Evolutionary conservation across 2,113 vertebrate genomes (phyloP), one percentile per base, ranked within the genome.

Genomic region (Motacilla tschutschensis): DNA sequence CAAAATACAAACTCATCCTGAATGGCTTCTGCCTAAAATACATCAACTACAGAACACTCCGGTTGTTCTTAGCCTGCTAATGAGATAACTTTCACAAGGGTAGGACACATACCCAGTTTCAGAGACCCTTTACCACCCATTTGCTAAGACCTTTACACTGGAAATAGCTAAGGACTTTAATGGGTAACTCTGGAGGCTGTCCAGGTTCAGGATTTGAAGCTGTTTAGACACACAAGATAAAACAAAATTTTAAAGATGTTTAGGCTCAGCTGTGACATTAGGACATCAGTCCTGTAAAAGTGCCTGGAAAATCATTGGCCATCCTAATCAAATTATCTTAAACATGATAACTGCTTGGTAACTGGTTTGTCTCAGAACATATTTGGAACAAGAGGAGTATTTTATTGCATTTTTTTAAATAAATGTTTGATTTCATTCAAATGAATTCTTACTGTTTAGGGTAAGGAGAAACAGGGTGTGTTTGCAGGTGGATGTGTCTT

Each of bases 401-500:
- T 72, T 65, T 41, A 8, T 54, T 70, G 66, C 35, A 29, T 71
- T 15, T 69, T 62, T 48, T 35, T 43, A 1, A n/a, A 29, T 12
- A 26, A 46, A 46, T 33, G 8, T 63, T 63, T 90, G 1, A 50
- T 75, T 90, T 87, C 10, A 58, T 88, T 86, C 41, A 84, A 74
- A 67, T 62, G 9, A 55, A 65, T 79, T 83, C 9, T 48, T 79
- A 24, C 6, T 85, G 54, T 36, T 58, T 62, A 33, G 57, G 28
- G 18, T 62, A n/a, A 58, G 69, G 55, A 67, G 48, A 64, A 77
- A 54, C 6, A 25, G 62, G 54, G 5, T 60, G 35, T 83, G 40
- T 89, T 85, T 85, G 62, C 65, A 89, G 31, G 78, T 94, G 54
- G 20, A 75, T 74, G 18, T 57, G 14, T 53, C 50, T 88, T 85